Evolutionary conservation across 2,888 invertebrate genomes (phyloP), one percentile per base, ranked within the genome.

Genomic region (Epirrhoe tristata): DNA sequence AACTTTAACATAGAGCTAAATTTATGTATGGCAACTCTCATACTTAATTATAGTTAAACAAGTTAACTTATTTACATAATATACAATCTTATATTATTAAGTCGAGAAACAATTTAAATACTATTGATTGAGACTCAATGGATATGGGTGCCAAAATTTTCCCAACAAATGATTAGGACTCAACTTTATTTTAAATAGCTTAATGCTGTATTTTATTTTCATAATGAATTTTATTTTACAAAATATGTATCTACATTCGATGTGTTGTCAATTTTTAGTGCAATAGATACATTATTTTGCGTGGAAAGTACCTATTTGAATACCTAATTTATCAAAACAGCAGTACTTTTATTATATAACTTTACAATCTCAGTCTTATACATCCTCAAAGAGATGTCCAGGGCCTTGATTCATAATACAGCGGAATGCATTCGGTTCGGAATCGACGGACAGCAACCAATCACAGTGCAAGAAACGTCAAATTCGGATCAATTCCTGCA

Each of bases 321-420:
- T 48, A n/a, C n/a, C n/a, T n/a, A 8, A 54, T 48, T 14, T 14
- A 48, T 7, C 14, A 16, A 6, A 12, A 48, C 32, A 66, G 16
- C 24, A 32, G 16, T 52, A 24, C 10, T 6, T 55, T n/a, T 32
- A 51, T 57, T 55, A 76, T 71, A 69, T 69, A 77, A 76, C 66
- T 80, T 80, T 85, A 84, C 76, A 81, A 78, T 80, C 81, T 88
- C 88, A 88, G 88, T 87, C 88, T 88, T 87, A 82, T 80, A 82
- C 83, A 86, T 76, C 86, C 81, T 80, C 52, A 67, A 69, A 65
- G 79, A 84, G 83, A 85, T 83, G 73, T 65, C 82, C 73, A n/a
- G n/a, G n/a, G n/a, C n/a, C n/a, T n/a, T n/a, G n/a, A n/a, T n/a
- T n/a, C n/a, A n/a, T n/a, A n/a, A n/a, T n/a, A n/a, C n/a, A n/a